Percentiles rank a stretch among this genome's conserved stretches.
These are phyloP conservation scores for Poecilia latipinna DNA, from an alignment of 2,113 vertebrate species.

Conservation along the genomic window DNA sequence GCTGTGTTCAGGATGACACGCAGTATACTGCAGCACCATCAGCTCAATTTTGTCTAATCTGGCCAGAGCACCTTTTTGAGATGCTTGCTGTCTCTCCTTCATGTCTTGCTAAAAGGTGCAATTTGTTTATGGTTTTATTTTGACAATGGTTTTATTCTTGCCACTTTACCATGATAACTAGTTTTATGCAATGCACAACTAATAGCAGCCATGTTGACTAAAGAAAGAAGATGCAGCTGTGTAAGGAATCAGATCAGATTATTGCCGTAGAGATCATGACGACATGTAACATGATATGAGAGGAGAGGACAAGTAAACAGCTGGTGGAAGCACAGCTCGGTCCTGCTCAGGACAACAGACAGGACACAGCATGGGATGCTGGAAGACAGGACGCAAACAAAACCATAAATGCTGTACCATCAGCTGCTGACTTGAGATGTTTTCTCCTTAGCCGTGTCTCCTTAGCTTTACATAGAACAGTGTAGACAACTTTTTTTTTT, in stretches of 20 bases:
- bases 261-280: background rate
- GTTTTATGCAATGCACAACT: background rate
- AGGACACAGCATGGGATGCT: background rate
- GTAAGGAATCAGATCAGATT: background rate
- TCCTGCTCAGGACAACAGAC: background rate
- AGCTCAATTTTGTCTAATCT: background rate
- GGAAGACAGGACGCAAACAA: constrained; percentile 6
- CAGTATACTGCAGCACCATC: background rate
- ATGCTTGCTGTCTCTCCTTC: background rate
- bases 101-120: background rate
- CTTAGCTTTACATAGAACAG: background rate
- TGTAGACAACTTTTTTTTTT: background rate
- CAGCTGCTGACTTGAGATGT: constrained; percentile 8
- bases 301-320: constrained; percentile 7
- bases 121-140: background rate
- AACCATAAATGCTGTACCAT: background rate
- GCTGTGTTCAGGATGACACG: background rate
- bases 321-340: background rate
- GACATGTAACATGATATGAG: background rate
- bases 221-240: background rate
- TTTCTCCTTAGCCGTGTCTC: background rate
- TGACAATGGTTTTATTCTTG: background rate
- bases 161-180: background rate
- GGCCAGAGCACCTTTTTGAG: too few species aligned
- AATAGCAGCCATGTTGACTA: background rate